Evolutionary conservation across 2,888 invertebrate species (phyloP), one percentile per base, ranked within the genome.

Genomic region (Drosophila kuntzei): DNA sequence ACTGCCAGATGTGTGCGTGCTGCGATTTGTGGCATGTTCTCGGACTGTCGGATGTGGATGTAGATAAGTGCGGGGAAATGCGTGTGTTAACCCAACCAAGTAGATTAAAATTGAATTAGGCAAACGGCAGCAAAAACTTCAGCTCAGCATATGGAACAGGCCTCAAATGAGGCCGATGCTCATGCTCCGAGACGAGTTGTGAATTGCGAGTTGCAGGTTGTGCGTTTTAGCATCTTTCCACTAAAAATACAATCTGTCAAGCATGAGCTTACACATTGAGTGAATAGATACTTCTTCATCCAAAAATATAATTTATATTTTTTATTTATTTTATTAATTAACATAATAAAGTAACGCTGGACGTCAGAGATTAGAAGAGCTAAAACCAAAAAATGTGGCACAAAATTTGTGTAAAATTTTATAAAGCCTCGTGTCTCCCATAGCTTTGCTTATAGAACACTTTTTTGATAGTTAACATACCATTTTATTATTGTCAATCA

Each of bases 21-120:
- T 44, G 64, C 64, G 64, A 71, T 64, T 71, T 65, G 64, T 62
- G 73, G 71, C 46, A 37, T 25, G 43, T 32, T 32, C 25, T 6
- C 12, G 6, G 6, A 22, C 29, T 27, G n/a, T 11, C 37, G 37
- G 2, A 34, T 22, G 12, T 12, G 20, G 11, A 6, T 8, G 20
- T 5, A 7, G 2, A 4, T 2, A 11, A 5, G 11, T 63, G 36
- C 14, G 41, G 27, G 59, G 32, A 32, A 11, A 32, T 32, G 32
- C n/a, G 43, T 29, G 41, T 53, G 57, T 62, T 53, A 49, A 43
- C 37, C 44, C 29, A 18, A n/a, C 27, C 53, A 61, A 78, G 70
- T 83, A 69, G 62, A 78, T 80, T 78, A 72, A 69, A 78, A 80
- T 83, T 70, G 60, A 83, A 80, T 79, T 81, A 79, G 79, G 70